Percentiles rank a stretch among this genome's conserved stretches.
Evolutionary conservation across 2,797 vertebrate genomes (phyloP).

Genomic region (Crossoptilon crossoptilon): DNA sequence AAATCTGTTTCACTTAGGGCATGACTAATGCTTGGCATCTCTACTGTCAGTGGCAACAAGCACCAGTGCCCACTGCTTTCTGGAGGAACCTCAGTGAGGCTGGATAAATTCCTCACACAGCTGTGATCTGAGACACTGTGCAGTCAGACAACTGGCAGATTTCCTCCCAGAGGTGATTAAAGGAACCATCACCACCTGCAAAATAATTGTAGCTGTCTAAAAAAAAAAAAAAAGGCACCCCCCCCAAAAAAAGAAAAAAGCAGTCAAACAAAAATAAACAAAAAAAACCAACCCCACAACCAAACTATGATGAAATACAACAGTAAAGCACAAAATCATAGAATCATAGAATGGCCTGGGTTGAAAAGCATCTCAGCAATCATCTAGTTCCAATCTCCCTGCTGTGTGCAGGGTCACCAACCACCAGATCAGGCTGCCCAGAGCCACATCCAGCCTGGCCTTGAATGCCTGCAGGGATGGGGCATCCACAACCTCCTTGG

Average conservation of each 20-base stretch:
- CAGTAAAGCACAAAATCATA: not conserved
- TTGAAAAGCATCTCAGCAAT: too few species aligned
- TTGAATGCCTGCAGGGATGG: too few species aligned
- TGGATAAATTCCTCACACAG: not conserved
- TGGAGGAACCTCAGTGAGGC: not conserved
- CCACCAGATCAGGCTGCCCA: too few species aligned
- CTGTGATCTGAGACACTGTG: not conserved
- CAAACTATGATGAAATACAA: not conserved
- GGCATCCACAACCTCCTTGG: too few species aligned
- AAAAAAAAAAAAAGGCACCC: not conserved
- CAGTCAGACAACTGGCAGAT: not conserved
- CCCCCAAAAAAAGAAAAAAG: not conserved
- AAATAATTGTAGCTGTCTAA: not conserved
- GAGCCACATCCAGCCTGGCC: too few species aligned
- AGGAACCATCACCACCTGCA: not conserved
- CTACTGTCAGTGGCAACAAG: not conserved
- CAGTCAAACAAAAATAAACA: not conserved
- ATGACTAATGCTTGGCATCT: not conserved
- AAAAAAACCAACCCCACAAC: not conserved
- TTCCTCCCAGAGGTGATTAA: constrained; percentile 16
- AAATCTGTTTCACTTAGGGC: not conserved
- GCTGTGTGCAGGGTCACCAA: too few species aligned
- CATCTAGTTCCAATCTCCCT: too few species aligned
- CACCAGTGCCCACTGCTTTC: not conserved
- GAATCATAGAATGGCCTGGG: too few species aligned